phyloP scores from a whole-genome alignment of 2,888 invertebrate genomes.

The Amiota communis region DNA sequence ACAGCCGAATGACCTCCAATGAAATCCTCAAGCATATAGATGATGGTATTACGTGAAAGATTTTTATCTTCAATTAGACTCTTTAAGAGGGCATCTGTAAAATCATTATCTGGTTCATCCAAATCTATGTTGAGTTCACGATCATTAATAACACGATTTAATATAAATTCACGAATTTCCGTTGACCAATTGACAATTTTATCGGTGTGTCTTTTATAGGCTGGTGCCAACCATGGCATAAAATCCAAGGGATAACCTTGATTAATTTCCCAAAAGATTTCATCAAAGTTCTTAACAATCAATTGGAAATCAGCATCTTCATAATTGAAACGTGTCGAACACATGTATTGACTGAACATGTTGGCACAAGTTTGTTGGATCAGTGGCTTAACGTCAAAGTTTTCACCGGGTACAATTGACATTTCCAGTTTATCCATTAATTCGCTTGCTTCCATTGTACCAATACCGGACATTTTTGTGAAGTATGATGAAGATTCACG shows the following conservation, averaged over 20 bases:
- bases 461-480: conserved; percentile 82
- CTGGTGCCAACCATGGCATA: conserved; percentile 85
- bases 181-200: conserved; percentile 81
- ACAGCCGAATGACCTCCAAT: conserved; percentile 91
- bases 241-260: conserved; percentile 91
- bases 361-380: conserved; percentile 85
- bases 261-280: conserved; percentile 93
- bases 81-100: conserved; percentile 84
- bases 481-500: conserved; percentile 82
- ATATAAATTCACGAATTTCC: conserved; percentile 82
- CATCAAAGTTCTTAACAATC: conserved; percentile 84
- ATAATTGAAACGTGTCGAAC: conserved; percentile 83
- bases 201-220: conserved; percentile 81
- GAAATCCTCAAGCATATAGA: conserved; percentile 89
- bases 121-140: conserved; percentile 73
- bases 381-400: conserved; percentile 80
- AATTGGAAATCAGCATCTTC: conserved; percentile 80
- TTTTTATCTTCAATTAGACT: conserved; percentile 78
- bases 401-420: conserved; percentile 67
- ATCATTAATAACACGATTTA: conserved; percentile 80
- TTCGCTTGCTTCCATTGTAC: conserved; percentile 78
- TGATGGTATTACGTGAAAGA: conserved; percentile 84
- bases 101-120: conserved; percentile 81
- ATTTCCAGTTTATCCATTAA: conserved; percentile 77
- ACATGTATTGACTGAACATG: conserved; percentile 91